Percentiles rank a stretch among this genome's conserved stretches.
Conservation (phyloP, 1,140 invertebrate genomes). For the Tetraneura akinire region DNA sequence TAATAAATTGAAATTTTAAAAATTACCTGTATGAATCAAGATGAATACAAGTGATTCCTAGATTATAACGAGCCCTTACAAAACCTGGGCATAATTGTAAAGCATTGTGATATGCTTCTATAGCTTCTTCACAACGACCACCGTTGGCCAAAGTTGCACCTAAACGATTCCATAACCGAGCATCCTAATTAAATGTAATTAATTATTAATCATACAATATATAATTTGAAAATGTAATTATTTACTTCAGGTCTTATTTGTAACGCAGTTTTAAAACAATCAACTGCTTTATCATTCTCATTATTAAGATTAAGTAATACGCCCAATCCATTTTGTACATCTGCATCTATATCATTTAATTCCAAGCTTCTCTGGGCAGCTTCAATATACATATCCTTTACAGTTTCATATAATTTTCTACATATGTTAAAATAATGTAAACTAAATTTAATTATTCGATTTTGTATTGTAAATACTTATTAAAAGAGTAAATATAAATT, state of each 20-base stretch:
- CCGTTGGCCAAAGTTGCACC: slow-evolving; percentile 97
- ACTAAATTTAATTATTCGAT: no score
- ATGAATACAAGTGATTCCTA: slow-evolving; percentile 97
- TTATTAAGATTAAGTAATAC: slow-evolving; percentile 92
- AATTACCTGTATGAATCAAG: slow-evolving; percentile 84
- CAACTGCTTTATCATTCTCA: slow-evolving; percentile 94
- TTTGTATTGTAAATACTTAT: not conserved
- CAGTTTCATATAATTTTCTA: slow-evolving; percentile 67
- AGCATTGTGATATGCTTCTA: slow-evolving; percentile 92
- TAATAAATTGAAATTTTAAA: not conserved
- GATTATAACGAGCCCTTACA: slow-evolving; percentile 94
- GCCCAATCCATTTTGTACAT: slow-evolving; percentile 93
- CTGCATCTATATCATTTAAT: slow-evolving; percentile 76
- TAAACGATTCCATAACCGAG: slow-evolving; percentile 94
- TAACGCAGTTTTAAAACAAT: slow-evolving; percentile 91
- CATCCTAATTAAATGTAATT: slow-evolving; percentile 68
- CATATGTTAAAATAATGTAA: slow-evolving; percentile 54
- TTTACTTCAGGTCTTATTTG: slow-evolving; percentile 76
- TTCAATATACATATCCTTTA: slow-evolving; percentile 81
- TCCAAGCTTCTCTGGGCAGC: slow-evolving; percentile 78
- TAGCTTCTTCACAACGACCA: slow-evolving; percentile 89
- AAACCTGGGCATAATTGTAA: slow-evolving; percentile 91
- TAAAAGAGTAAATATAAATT: not conserved
- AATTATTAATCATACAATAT: slow-evolving; percentile 4
- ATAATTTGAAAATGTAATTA: slow-evolving; percentile 53